phyloP scores from a whole-genome alignment of 1,140 invertebrate species.

The Ostrea denselamellosa region DNA sequence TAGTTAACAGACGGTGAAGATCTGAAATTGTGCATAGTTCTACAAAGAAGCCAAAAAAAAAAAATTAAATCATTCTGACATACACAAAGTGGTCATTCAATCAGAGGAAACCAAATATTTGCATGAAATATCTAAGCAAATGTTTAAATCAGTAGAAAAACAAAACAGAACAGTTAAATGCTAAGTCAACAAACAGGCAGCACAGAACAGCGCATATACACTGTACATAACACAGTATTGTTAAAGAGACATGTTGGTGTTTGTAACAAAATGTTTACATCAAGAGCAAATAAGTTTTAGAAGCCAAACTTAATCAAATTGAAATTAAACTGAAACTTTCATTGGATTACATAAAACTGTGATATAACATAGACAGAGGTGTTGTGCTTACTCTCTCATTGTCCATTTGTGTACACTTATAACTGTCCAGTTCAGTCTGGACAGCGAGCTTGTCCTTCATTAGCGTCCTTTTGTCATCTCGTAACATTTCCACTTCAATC shows the following conservation, averaged over 20 bases:
- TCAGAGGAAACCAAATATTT: neutral
- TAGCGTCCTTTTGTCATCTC: slow-evolving; percentile 62
- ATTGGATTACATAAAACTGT: neutral
- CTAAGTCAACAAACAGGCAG: too few relatives aligned
- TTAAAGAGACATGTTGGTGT: too few relatives aligned
- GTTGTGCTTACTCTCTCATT: slow-evolving; percentile 76
- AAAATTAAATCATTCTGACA: neutral
- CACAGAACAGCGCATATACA: too few relatives aligned
- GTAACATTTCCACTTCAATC: slow-evolving; percentile 56
- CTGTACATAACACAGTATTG: too few relatives aligned
- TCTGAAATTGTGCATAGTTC: neutral
- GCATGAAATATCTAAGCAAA: neutral
- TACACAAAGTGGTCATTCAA: neutral
- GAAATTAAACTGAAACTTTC: neutral
- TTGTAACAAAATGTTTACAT: too few relatives aligned
- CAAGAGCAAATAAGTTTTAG: too few relatives aligned
- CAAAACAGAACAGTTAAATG: neutral
- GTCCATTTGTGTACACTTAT: slow-evolving; percentile 59
- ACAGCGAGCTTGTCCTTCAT: slow-evolving; percentile 49
- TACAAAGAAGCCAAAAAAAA: neutral
- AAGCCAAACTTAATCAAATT: neutral
- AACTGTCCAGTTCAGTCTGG: slow-evolving; percentile 55
- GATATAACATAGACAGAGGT: neutral
- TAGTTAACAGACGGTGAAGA: neutral
- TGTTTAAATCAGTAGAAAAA: neutral